Base-by-base conservation (phyloP, 2,797 vertebrate genomes). In the Poeciliopsis turneri region DNA sequence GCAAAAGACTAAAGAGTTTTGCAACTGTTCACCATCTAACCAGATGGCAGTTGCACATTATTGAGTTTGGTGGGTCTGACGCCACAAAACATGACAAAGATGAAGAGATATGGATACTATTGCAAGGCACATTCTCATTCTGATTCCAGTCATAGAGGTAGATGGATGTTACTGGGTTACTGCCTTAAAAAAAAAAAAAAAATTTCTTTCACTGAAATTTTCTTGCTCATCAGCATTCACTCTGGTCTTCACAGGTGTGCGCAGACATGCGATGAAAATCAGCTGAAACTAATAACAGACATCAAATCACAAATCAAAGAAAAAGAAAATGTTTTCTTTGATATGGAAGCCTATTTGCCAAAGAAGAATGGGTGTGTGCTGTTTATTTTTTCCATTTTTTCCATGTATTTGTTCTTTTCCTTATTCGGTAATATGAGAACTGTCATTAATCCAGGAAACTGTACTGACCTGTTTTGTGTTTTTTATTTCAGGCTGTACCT, bases 331-430 rank as follows among this genome's bases (percentile, higher is more conserved):
- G 85, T 96, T 30, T 99, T 99, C 95, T 99, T 99, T 36, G 97
- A 99, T 90, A 99, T 99, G 98, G 98, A 99, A 91, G 97, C 98
- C 15, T 99, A 99, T 93, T 94, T 99, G 92, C 98, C 98, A 46
- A 99, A 99, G 95, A 99, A 94, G 90, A 99, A 99, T 0, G 97
- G 98, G 98, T 99, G 88, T 0, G 96, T 88, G 2, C 10, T 25
- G 76, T 71, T 72, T n/a, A 53, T 53, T 0, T 11, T 75, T 28
- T 39, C 47, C 3, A 53, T 53, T 0, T 11, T 75, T 28, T 39
- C 47, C 3, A 15, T 10, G 6, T 12, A n/a, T 55, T 61, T n/a
- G 10, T 39, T 43, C 7, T 45, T 15, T 53, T 25, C 20, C 8
- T 12, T 33, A 5, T 49, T 64, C n/a, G 10, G 15, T 61, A 23